Base-by-base conservation (phyloP, 2,888 invertebrate species). In the Troglohyphantes excavatus region DNA sequence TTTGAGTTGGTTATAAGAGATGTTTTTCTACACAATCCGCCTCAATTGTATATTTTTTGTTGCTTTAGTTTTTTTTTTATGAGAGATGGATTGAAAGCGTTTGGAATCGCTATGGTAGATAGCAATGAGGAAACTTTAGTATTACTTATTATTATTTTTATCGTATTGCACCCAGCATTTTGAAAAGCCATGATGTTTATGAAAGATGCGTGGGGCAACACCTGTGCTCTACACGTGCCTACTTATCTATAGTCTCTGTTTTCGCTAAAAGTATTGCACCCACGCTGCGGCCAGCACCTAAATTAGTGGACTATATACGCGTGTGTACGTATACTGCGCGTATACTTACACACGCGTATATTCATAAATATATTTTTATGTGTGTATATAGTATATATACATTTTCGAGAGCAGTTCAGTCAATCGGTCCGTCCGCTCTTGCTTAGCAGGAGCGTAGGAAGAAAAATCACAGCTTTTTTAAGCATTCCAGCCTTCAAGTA, bases 201-300 rank as follows among this genome's bases (percentile, higher is more conserved):
- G 87, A 87, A 70, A 70, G 65, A 76, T 53, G 83, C 90, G 84
- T 90, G 90, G 85, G 85, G 85, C 90, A 90, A 90, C 79, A 90
- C 90, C 61, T 85, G 90, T 90, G 90, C 85, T 90, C 90, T 90
- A 90, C 85, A 23, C 67, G 89, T 90, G 89, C 89, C 90, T 90
- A 90, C 67, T 79, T 63, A 39, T 85, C 90, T 90, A 90, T 82
- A 84, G 90, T 81, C 85, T 85, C 90, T 83, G 84, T 78, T 90
- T 90, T 75, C 79, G 90, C 90, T 90, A 90, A 78, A 83, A 90
- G 90, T 90, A 83, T 90, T 90, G 90, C 90, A 27, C 81, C 90
- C 85, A 85, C 85, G 90, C 90, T 85, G 84, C 85, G 90, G 79
- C 78, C 90, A 90, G 90, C 90, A 90, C 90, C 90, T 90, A 90